A percentile compares a stretch with the other conserved stretches of the same genome.
phyloP scores from a whole-genome alignment of 2,888 invertebrate genomes.

The Thalpophila matura region DNA sequence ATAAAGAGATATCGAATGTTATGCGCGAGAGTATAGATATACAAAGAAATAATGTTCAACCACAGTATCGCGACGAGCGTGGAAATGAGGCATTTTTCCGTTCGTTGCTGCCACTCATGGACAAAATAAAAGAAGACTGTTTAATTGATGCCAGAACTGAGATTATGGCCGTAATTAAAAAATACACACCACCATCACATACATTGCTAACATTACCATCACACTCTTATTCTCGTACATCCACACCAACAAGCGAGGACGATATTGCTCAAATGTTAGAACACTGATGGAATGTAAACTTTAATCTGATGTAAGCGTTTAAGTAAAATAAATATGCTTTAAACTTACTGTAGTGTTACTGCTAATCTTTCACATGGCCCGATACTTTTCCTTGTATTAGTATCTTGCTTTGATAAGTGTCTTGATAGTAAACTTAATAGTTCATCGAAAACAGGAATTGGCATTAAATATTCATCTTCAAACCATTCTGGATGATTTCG shows the following conservation, averaged over 20 bases:
- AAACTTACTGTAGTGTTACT: constrained; percentile 52
- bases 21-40: constrained; percentile 57
- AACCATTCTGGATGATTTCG: constrained; percentile 52
- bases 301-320: constrained; percentile 46
- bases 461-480: constrained; percentile 54
- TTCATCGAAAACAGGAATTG: constrained; percentile 50
- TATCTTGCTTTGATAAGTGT: constrained; percentile 48
- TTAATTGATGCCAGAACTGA: constrained; percentile 53
- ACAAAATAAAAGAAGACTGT: constrained; percentile 59
- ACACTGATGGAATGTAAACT: constrained; percentile 51
- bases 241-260: constrained; percentile 54
- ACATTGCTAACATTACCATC: constrained; percentile 35
- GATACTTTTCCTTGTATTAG: constrained; percentile 50
- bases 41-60: constrained; percentile 55
- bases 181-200: constrained; percentile 59
- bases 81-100: constrained; percentile 60
- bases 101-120: constrained; percentile 56
- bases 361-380: constrained; percentile 48
- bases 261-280: constrained; percentile 48
- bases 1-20: constrained; percentile 54
- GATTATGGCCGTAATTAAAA: constrained; percentile 58
- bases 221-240: constrained; percentile 54
- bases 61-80: constrained; percentile 55
- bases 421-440: constrained; percentile 43
- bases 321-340: constrained; percentile 47